Evolutionary conservation across 2,888 invertebrate genomes (phyloP), one percentile per base, ranked within the genome.

Genomic region (Allygus modestus): DNA sequence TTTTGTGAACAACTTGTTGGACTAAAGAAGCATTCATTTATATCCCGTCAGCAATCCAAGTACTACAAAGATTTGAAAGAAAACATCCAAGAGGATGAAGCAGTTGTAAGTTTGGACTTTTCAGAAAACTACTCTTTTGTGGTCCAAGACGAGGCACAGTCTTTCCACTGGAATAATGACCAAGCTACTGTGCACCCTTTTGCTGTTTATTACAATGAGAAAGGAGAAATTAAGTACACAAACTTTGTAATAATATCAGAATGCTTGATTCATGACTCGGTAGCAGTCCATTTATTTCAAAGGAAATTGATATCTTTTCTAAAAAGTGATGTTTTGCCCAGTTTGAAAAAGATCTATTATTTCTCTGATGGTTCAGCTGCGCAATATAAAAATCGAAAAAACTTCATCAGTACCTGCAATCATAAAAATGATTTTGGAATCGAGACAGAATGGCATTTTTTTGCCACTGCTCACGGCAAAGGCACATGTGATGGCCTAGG

Each of bases 321-420:
- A 0, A 75, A 75, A 75, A 41, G 7, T 31, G 23, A 75, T 26
- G 28, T 75, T 75, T n/a, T 28, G 20, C 28, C 33, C 43, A 82
- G 31, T 26, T 41, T 82, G 28, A 41, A 28, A 65, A 82, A 82
- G 28, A 41, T 83, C n/a, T 61, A 54, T 15, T 77, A 75, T 28
- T 84, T 84, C 31, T 84, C 86, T 58, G 88, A 89, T 85, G 88
- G 88, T 15, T 85, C 83, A 84, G 87, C 87, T 12, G 69, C 86
- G 20, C 88, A 89, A 77, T 89, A 88, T 46, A 89, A 88, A 83
- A 89, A 88, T 46, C 85, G 61, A 41, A 88, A 87, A 81, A 88
- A 88, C 83, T 87, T 89, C 51, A 28, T 37, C 5, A 88, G 88
- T 69, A 46, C 88, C 2, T 84, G 85, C 20, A 81, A 86, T 81